Percentiles rank a stretch among this genome's conserved stretches.
Evolutionary conservation across 2,797 vertebrate genomes (phyloP).

Genomic region (Enoplosus armatus): DNA sequence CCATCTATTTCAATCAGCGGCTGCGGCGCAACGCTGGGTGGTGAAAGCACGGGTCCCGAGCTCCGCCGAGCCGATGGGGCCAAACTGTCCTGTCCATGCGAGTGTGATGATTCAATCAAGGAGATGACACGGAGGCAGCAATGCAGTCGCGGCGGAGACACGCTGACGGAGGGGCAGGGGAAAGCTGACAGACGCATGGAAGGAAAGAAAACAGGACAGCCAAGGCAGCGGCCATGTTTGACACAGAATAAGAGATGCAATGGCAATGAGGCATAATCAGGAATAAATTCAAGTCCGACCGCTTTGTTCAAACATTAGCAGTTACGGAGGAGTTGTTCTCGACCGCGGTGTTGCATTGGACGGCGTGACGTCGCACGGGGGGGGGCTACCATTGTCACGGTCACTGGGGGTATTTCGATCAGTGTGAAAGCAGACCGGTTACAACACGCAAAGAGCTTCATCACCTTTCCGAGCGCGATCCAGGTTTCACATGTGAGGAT

Average conservation of each 20-base stretch:
- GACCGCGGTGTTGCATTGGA: too few relatives aligned
- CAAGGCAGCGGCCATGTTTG: neutral
- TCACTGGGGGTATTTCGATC: neutral
- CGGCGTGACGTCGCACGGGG: too few relatives aligned
- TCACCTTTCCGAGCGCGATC: neutral
- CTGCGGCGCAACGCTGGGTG: neutral
- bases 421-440: neutral
- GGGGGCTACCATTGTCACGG: neutral
- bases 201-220: neutral
- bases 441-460: neutral
- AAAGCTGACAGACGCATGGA: neutral
- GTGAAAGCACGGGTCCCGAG: constrained; percentile 30
- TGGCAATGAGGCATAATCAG: too few relatives aligned
- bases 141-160: constrained; percentile 4
- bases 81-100: constrained; percentile 52
- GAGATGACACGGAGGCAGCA: constrained; percentile 19
- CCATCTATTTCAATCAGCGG: constrained; percentile 58
- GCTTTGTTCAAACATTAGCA: too few relatives aligned
- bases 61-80: constrained; percentile 27
- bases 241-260: too few relatives aligned
- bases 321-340: too few relatives aligned
- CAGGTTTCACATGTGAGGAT: neutral
- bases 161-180: neutral
- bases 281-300: too few relatives aligned
- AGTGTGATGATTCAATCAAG: constrained; percentile 55